Evolutionary conservation across 2,113 vertebrate genomes (phyloP).

Genomic region (Drymodes brunneopygia): DNA sequence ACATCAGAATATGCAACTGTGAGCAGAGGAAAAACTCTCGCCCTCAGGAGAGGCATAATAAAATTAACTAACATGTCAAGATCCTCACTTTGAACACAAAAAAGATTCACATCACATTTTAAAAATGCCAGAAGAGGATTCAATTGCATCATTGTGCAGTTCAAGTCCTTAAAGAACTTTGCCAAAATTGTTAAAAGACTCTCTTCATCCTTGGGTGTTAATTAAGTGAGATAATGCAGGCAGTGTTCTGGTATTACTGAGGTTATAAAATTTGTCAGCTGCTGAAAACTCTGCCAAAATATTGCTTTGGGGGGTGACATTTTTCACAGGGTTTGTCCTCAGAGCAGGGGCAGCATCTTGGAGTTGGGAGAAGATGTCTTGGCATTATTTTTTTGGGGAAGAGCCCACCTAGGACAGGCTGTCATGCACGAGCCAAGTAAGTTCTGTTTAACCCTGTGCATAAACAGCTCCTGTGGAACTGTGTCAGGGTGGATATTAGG

Average conservation of each 20-base stretch:
- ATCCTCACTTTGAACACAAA: neutral
- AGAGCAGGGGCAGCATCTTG: neutral
- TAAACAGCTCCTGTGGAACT: neutral
- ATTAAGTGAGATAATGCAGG: neutral
- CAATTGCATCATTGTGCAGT: neutral
- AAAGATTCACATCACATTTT: neutral
- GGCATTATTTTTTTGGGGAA: neutral
- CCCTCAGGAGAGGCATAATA: neutral
- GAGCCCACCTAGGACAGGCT: neutral
- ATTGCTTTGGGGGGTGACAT: neutral
- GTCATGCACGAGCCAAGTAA: rapidly evolving
- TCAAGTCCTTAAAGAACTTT: constrained; percentile 3
- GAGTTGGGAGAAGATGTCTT: neutral
- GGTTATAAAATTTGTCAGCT: neutral
- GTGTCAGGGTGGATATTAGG: neutral
- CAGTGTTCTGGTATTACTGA: neutral
- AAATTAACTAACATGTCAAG: neutral
- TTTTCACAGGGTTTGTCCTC: neutral
- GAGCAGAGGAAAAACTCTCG: neutral
- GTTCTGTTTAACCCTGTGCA: neutral
- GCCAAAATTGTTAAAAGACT: neutral
- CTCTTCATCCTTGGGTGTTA: neutral
- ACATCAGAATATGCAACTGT: neutral
- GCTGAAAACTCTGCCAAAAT: neutral
- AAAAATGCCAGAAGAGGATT: neutral